Percentiles rank a stretch among this genome's conserved stretches.
Evolutionary conservation across 2,888 invertebrate genomes (phyloP).

Genomic region (Polymixis flavicincta): DNA sequence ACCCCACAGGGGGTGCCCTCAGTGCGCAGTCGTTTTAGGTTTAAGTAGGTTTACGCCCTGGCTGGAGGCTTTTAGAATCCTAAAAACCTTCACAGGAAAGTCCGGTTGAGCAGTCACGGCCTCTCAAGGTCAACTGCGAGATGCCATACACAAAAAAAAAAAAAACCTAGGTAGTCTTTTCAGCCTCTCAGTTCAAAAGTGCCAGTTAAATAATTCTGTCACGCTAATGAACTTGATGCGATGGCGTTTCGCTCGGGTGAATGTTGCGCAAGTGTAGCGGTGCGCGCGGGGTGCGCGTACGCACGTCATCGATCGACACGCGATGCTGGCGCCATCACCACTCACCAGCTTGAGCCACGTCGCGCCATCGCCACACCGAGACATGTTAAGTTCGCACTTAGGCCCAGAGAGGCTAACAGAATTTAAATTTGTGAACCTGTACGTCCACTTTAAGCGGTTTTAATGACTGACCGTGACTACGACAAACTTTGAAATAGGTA

Average conservation of each 20-base stretch:
- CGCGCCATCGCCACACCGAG: constrained; percentile 2
- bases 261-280: constrained; percentile 55
- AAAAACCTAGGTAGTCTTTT: not conserved
- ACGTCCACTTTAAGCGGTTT: constrained; percentile 3
- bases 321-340: constrained; percentile 47
- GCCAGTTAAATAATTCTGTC: constrained; percentile 40
- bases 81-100: too few relatives aligned
- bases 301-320: constrained; percentile 55
- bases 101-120: too few relatives aligned
- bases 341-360: constrained; percentile 27
- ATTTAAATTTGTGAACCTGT: not conserved
- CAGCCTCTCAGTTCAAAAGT: constrained; percentile 19
- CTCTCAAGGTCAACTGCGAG: too few relatives aligned
- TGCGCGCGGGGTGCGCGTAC: constrained; percentile 32
- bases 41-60: too few relatives aligned
- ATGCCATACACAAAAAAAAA: too few relatives aligned
- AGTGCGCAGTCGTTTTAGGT: too few relatives aligned
- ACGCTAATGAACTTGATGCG: constrained; percentile 59
- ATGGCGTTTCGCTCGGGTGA: constrained; percentile 48
- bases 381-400: constrained; percentile 3
- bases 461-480: not conserved
- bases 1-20: too few relatives aligned
- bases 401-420: not conserved
- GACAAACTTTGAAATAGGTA: not conserved
- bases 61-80: too few relatives aligned